Conservation (phyloP, 2,113 vertebrate species). For the Stegostoma tigrinum region DNA sequence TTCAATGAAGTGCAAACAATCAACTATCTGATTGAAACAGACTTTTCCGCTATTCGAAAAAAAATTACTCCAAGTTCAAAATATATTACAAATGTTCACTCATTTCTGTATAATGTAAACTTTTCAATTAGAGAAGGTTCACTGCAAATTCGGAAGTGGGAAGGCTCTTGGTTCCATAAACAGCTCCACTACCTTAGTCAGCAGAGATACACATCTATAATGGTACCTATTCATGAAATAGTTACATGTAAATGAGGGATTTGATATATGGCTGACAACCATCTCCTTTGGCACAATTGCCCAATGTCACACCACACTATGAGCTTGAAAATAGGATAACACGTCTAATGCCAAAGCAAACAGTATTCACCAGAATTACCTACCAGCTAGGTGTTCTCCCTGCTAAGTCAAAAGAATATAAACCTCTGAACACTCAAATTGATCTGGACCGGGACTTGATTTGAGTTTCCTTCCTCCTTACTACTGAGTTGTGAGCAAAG, state of each 20-base stretch:
- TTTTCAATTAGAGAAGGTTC: neutral
- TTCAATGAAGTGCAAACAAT: slow-evolving; percentile 50
- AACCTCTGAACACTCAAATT: neutral
- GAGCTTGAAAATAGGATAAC: neutral
- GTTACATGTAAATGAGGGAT: slow-evolving; percentile 31
- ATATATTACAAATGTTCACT: neutral
- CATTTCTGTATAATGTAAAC: slow-evolving; percentile 9
- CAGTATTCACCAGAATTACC: neutral
- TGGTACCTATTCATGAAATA: neutral
- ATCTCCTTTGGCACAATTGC: neutral
- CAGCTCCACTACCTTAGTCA: neutral
- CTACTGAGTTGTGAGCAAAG: neutral
- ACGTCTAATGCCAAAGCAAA: slow-evolving; percentile 16
- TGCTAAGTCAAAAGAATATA: too few relatives aligned
- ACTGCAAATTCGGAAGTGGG: neutral
- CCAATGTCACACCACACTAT: slow-evolving; percentile 24
- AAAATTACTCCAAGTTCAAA: slow-evolving; percentile 2
- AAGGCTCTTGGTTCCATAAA: neutral
- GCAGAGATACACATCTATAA: neutral
- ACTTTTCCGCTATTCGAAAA: slow-evolving; percentile 1
- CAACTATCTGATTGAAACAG: slow-evolving; percentile 44
- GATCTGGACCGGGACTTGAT: neutral
- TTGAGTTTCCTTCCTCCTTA: neutral
- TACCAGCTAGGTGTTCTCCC: neutral
- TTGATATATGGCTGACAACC: slow-evolving; percentile 40